Percentiles rank a stretch among this genome's conserved stretches.
Conservation (phyloP, 2,797 vertebrate species). For the Rhadinocentrus ornatus region DNA sequence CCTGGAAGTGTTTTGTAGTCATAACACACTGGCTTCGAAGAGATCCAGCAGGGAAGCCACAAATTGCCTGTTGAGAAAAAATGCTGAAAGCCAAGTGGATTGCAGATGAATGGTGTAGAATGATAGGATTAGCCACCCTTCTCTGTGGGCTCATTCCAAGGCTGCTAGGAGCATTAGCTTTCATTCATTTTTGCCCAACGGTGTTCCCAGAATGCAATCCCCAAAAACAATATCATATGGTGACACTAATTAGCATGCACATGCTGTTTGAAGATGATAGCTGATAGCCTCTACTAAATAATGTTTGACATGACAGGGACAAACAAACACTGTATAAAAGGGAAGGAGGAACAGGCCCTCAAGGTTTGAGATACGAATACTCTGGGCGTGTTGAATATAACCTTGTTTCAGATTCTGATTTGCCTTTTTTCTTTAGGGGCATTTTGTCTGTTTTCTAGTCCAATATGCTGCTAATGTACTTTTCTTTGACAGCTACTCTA, state of each 20-base stretch:
- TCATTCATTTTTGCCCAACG: slow-evolving; percentile 63
- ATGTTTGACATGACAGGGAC: slow-evolving; percentile 60
- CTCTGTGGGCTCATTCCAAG: slow-evolving; percentile 77
- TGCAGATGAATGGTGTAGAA: slow-evolving; percentile 83
- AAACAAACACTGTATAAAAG: slow-evolving; percentile 47
- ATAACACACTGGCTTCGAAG: slow-evolving; percentile 77
- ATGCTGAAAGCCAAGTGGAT: slow-evolving; percentile 78
- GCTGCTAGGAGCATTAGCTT: slow-evolving; percentile 66
- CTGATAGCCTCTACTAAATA: slow-evolving; percentile 51
- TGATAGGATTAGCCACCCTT: slow-evolving; percentile 79
- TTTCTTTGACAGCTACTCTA: slow-evolving; percentile 51
- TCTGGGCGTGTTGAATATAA: slow-evolving; percentile 26
- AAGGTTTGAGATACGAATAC: slow-evolving; percentile 33
- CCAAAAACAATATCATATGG: slow-evolving; percentile 52
- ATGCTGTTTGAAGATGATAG: slow-evolving; percentile 52
- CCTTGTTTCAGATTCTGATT: slow-evolving; percentile 30
- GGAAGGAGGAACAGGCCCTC: slow-evolving; percentile 26
- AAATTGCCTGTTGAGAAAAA: slow-evolving; percentile 81
- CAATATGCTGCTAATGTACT: slow-evolving; percentile 26
- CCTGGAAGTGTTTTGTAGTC: slow-evolving; percentile 78
- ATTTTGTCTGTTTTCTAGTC: slow-evolving; percentile 32
- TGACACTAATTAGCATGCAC: slow-evolving; percentile 46
- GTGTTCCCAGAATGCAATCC: slow-evolving; percentile 61
- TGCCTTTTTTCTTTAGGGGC: slow-evolving; percentile 38
- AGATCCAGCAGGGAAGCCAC: slow-evolving; percentile 78